phyloP scores from a whole-genome alignment of 2,113 vertebrate genomes.

The Syngnathus scovelli region DNA sequence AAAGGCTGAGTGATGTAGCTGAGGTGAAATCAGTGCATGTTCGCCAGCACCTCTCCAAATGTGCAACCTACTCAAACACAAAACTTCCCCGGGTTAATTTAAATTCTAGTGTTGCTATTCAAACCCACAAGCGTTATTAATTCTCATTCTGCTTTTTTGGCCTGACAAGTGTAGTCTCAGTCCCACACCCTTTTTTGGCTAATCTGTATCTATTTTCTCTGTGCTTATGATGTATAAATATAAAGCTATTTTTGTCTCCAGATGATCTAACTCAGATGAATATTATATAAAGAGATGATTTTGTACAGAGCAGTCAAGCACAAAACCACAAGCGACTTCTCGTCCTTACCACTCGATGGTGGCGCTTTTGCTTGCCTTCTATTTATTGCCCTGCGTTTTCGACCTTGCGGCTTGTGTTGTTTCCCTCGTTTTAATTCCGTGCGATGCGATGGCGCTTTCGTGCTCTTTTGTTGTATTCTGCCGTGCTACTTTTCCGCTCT shows the following conservation, averaged over 20 bases:
- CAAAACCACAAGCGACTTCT: neutral
- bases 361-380: constrained; percentile 10
- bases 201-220: constrained; percentile 65
- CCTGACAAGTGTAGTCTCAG: constrained; percentile 60
- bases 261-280: constrained; percentile 55
- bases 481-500: constrained; percentile 68
- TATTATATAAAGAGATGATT: neutral
- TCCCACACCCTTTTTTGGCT: constrained; percentile 57
- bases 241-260: constrained; percentile 70
- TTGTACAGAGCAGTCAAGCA: neutral
- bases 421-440: constrained; percentile 59
- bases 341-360: neutral
- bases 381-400: constrained; percentile 46
- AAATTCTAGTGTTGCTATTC: too few species aligned
- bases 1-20: too few species aligned
- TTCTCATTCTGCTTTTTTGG: neutral
- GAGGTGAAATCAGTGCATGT: too few species aligned
- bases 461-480: constrained; percentile 67
- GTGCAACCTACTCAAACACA: too few species aligned
- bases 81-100: too few species aligned
- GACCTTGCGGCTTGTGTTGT: constrained; percentile 31
- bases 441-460: constrained; percentile 56
- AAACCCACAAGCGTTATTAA: too few species aligned
- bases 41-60: too few species aligned
- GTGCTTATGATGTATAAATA: constrained; percentile 33